Evolutionary conservation across 2,888 invertebrate species (phyloP).

Genomic region (Synergus itoensis): DNA sequence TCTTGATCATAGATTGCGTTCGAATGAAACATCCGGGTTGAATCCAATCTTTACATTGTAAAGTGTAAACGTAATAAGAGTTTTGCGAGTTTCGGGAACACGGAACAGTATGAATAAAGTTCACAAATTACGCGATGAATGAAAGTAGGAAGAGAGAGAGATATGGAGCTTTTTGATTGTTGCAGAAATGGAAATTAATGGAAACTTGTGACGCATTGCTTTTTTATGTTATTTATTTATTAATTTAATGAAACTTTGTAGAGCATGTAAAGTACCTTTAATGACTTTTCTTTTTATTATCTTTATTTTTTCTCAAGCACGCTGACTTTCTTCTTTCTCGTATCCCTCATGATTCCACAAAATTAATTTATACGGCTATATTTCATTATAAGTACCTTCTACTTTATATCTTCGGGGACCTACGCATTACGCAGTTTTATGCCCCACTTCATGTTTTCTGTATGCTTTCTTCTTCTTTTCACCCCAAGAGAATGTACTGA

Average conservation of each 20-base stretch:
- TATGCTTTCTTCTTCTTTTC: not conserved
- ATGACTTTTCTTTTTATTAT: not conserved
- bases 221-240: too few relatives aligned
- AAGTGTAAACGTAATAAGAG: not conserved
- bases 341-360: not conserved
- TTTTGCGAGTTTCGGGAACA: not conserved
- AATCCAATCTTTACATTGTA: constrained; percentile 9
- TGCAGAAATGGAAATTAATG: too few relatives aligned
- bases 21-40: constrained; percentile 1
- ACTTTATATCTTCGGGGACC: constrained; percentile 1
- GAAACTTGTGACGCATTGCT: too few relatives aligned
- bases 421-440: constrained; percentile 13
- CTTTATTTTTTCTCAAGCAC: not conserved
- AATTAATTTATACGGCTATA: constrained; percentile 17
- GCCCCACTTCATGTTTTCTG: not conserved
- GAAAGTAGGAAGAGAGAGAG: not conserved
- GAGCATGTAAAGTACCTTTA: not conserved
- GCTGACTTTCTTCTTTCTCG: not conserved
- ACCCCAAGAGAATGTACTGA: constrained; percentile 5
- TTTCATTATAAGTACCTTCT: constrained; percentile 1
- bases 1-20: constrained; percentile 5
- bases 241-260: not conserved
- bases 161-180: too few relatives aligned
- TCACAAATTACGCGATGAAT: not conserved
- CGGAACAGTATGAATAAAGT: not conserved